A percentile compares a stretch with the other conserved stretches of the same genome.
These are phyloP conservation scores for Phaethon lepturus DNA, from an alignment of 2,113 vertebrate genomes.

Conservation along the genomic window DNA sequence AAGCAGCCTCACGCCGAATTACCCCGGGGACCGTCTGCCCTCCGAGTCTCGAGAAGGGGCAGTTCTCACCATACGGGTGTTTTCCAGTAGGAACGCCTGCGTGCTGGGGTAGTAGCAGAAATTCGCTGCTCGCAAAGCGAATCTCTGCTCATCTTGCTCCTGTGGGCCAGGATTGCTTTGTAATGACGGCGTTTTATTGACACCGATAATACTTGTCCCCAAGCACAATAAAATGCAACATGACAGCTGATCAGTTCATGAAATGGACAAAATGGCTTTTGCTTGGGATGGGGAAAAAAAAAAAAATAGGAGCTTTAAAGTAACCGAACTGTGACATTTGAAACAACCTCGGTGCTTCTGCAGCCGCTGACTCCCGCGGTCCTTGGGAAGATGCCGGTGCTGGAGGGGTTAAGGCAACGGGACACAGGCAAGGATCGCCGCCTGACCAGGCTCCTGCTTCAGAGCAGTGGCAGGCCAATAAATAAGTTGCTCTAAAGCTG, in stretches of 20 bases:
- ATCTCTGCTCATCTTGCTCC: not conserved
- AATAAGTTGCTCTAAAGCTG: not conserved
- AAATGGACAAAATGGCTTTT: not conserved
- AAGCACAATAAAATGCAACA: not conserved
- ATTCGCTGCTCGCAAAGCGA: not conserved
- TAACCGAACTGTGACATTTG: not conserved
- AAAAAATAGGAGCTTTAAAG: not conserved
- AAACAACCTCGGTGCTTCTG: not conserved
- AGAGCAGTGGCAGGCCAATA: not conserved
- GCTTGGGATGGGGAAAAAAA: not conserved
- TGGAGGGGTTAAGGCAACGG: not conserved
- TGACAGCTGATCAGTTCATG: not conserved
- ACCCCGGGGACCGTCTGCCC: not conserved
- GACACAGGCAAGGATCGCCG: not conserved
- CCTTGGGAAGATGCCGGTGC: not conserved
- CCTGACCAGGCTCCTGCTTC: not conserved
- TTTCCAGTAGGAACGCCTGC: not conserved
- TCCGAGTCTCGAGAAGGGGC: too few species aligned
- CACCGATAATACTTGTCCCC: not conserved
- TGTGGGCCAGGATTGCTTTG: not conserved
- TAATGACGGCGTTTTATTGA: not conserved
- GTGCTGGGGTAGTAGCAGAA: not conserved
- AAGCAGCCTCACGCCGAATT: not conserved
- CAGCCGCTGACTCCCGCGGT: not conserved
- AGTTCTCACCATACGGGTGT: not conserved